phyloP scores from a whole-genome alignment of 1,140 invertebrate species.

The Drosophila persimilis region DNA sequence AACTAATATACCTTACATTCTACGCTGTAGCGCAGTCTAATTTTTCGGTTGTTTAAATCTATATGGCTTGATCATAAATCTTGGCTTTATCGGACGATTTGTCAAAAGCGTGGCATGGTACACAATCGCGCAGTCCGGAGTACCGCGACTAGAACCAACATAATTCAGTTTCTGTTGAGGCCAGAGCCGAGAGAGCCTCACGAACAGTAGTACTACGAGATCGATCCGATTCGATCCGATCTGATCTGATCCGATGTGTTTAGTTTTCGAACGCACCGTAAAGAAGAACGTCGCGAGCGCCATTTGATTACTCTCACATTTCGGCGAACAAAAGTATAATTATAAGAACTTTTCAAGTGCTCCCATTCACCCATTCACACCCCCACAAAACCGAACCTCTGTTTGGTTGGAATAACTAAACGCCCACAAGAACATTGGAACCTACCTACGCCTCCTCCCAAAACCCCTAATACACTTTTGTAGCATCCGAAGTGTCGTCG shows the following conservation, averaged over 20 bases:
- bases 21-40: constrained; percentile 24
- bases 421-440: constrained; percentile 47
- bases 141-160: constrained; percentile 20
- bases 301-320: constrained; percentile 11
- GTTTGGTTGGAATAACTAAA: no score
- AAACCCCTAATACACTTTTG: constrained; percentile 20
- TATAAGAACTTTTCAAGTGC: constrained; percentile 43
- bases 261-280: constrained; percentile 51
- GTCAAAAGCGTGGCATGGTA: constrained; percentile 72
- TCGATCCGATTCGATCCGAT: constrained; percentile 24
- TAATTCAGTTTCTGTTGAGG: constrained; percentile 17
- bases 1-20: constrained; percentile 23
- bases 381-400: constrained; percentile 1
- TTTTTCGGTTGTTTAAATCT: constrained; percentile 13
- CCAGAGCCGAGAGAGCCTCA: constrained; percentile 4
- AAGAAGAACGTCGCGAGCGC: constrained; percentile 22
- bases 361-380: constrained; percentile 2
- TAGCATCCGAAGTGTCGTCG: constrained; percentile 53
- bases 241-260: constrained; percentile 30
- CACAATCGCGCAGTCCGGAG: constrained; percentile 34
- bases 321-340: constrained; percentile 31
- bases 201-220: constrained; percentile 31
- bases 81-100: constrained; percentile 74
- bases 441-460: not conserved
- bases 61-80: constrained; percentile 60